Evolutionary conservation across 1,140 invertebrate species (phyloP), one percentile per base, ranked within the genome.

Genomic region (Arctopsyche grandis): DNA sequence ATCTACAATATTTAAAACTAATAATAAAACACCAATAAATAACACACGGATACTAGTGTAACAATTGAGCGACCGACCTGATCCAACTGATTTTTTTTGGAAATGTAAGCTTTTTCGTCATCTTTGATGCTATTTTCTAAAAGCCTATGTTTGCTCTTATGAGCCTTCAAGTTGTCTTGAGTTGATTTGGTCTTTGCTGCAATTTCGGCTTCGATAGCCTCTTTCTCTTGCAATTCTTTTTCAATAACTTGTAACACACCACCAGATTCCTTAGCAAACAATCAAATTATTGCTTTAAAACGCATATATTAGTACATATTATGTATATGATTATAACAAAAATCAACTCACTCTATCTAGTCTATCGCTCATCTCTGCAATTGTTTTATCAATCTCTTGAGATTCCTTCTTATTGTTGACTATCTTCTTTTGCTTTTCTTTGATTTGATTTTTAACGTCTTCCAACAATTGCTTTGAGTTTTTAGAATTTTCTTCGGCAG

Each of bases 121-220:
- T 95, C 94, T 0, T 84, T 84, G 3, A 94, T 87, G 83, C 91
- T 93, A 83, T 91, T 93, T 69, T 90, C 87, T 16, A 96, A 86
- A 83, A 95, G 91, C 69, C 92, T 90, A 7, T 91, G 90, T 73
- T 92, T 91, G 78, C 93, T 94, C 78, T 92, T 88, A 83, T 95
- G 93, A 71, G 92, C 88, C 77, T 92, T 91, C 1, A 96, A 88
- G 43, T 88, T 90, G 75, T 96, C 94, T 80, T 91, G 91, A 12
- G 91, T 91, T 7, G 91, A 91, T 82, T 95, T 94, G 0, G 92
- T 83, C 78, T 91, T 90, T 29, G 94, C 93, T 60, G 90, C 87
- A 24, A 91, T 86, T 81, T 93, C 91, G 5, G 93, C 92, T 84
- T 96, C 93, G 0, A 86, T 84, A 77, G 93, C 93, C 81, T 95